Percentiles rank a stretch among this genome's conserved stretches.
These are phyloP conservation scores for Numida meleagris DNA, from an alignment of 2,113 vertebrate genomes.

Conservation along the genomic window DNA sequence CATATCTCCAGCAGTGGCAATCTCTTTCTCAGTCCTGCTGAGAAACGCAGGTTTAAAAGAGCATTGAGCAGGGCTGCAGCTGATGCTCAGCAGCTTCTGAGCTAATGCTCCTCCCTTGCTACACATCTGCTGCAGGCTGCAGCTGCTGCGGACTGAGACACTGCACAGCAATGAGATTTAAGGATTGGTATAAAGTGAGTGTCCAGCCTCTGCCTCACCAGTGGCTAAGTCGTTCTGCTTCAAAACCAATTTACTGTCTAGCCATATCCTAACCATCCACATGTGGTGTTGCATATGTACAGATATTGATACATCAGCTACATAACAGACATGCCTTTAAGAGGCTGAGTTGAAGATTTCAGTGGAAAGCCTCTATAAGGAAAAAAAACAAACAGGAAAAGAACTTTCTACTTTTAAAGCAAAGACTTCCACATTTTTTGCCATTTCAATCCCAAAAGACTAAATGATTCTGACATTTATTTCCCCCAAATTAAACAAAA, in stretches of 20 bases:
- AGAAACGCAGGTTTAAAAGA: accelerated
- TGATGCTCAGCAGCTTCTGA: neutral
- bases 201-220: neutral
- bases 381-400: neutral
- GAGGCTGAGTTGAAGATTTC: neutral
- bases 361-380: neutral
- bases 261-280: neutral
- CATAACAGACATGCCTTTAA: neutral
- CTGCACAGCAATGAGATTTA: neutral
- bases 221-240: neutral
- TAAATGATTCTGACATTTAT: neutral
- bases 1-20: accelerated
- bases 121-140: neutral
- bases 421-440: neutral
- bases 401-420: neutral
- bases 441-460: neutral
- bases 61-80: neutral
- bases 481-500: neutral
- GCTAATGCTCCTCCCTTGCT: neutral
- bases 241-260: neutral
- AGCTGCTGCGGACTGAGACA: neutral
- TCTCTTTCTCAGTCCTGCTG: neutral
- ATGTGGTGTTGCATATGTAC: neutral
- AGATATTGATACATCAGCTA: neutral
- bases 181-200: neutral